These are phyloP conservation scores for Sebastes elongatus DNA, from an alignment of 2,797 vertebrate species.

Conservation along the genomic window DNA sequence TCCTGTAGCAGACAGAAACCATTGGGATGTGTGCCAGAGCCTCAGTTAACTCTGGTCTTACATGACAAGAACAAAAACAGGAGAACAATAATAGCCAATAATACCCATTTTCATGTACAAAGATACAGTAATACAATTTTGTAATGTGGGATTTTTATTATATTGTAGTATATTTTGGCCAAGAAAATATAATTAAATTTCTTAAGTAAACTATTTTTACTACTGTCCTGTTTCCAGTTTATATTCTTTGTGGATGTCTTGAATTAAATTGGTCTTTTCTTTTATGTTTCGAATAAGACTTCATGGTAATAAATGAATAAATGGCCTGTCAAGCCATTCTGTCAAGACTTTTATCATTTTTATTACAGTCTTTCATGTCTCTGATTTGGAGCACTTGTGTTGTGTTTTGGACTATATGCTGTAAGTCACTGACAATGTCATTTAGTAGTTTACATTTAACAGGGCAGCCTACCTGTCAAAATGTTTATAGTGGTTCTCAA, in stretches of 20 bases:
- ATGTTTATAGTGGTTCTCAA: background rate
- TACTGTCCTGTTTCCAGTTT: background rate
- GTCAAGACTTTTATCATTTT: background rate
- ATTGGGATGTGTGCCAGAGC: constrained; percentile 3
- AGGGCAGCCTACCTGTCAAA: background rate
- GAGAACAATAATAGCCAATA: background rate
- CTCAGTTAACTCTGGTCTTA: background rate
- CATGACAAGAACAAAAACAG: background rate
- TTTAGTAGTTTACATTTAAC: background rate
- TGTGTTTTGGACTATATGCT: background rate
- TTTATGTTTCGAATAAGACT: background rate
- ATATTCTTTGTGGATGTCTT: background rate
- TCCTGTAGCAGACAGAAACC: background rate
- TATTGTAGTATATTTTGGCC: background rate
- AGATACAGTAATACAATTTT: background rate
- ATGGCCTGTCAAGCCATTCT: background rate
- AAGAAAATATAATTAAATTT: background rate
- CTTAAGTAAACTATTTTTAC: background rate
- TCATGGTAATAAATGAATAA: background rate
- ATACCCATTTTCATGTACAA: background rate
- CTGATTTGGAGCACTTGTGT: background rate
- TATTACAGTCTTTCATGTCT: background rate
- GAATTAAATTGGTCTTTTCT: background rate
- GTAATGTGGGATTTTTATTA: background rate
- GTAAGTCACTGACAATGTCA: background rate